Evolutionary conservation across 2,797 vertebrate species (phyloP).

Genomic region (Gila robusta): DNA sequence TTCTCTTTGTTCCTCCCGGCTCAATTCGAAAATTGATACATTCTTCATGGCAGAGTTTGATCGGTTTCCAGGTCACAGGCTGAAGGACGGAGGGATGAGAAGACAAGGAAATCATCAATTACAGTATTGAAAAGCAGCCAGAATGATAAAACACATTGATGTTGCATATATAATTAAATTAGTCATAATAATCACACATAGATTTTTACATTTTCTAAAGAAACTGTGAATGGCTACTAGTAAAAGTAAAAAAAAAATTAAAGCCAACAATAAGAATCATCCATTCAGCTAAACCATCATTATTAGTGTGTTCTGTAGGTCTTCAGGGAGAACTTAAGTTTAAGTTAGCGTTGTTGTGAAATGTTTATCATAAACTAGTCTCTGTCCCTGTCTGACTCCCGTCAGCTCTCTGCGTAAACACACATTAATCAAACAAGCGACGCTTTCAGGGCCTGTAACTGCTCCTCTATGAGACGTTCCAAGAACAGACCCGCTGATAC

Average conservation of each 20-base stretch:
- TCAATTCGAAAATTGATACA: background rate
- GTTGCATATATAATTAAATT: background rate
- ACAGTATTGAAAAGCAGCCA: background rate
- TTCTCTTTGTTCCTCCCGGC: background rate
- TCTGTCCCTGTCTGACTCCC: conserved; percentile 16
- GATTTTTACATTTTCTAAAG: background rate
- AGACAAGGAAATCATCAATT: background rate
- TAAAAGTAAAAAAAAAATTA: background rate
- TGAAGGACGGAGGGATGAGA: background rate
- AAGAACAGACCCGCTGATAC: conserved; percentile 30
- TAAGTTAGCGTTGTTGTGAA: conserved; percentile 17
- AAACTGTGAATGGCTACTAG: background rate
- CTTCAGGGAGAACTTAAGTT: background rate
- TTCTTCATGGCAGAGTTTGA: background rate
- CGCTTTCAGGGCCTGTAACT: conserved; percentile 37
- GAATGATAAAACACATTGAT: background rate
- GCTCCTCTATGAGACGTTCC: conserved; percentile 31
- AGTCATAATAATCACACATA: background rate
- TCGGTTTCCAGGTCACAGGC: background rate
- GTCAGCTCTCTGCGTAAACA: conserved; percentile 41
- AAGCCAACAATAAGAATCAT: background rate
- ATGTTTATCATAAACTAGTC: conserved; percentile 31
- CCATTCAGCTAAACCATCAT: background rate
- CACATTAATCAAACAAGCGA: conserved; percentile 36
- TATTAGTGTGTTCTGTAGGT: background rate